Evolutionary conservation across 2,888 invertebrate species (phyloP).

Genomic region (Ypsolopha sequella): DNA sequence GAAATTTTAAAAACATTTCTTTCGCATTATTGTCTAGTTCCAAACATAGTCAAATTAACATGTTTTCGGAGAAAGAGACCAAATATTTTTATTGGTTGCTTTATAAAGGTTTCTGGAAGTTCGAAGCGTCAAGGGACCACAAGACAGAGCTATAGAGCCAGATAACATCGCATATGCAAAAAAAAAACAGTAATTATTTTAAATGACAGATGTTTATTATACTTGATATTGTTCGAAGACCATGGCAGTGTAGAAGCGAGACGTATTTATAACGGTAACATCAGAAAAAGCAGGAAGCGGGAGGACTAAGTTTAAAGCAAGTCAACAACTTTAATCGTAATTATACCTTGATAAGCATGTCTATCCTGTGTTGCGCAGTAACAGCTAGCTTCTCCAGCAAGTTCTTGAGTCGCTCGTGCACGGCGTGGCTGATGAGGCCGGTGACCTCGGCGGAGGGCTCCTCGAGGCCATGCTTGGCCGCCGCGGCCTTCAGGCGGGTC

Average conservation of each 20-base stretch:
- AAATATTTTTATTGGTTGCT: too few relatives aligned
- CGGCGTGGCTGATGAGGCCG: constrained; percentile 91
- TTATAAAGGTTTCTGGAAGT: too few relatives aligned
- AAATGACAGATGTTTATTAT: background rate
- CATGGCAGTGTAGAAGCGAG: background rate
- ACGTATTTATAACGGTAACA: too few relatives aligned
- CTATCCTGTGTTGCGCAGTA: constrained; percentile 95
- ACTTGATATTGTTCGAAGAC: background rate
- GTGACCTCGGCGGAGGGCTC: constrained; percentile 91
- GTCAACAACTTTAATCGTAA: background rate
- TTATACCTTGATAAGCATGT: constrained; percentile 83
- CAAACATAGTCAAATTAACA: too few relatives aligned
- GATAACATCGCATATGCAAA: background rate
- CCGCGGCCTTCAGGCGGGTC: constrained; percentile 80
- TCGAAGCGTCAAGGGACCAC: too few relatives aligned
- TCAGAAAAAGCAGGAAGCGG: too few relatives aligned
- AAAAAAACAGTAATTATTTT: background rate
- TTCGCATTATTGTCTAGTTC: too few relatives aligned
- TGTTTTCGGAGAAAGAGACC: too few relatives aligned
- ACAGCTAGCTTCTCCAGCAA: constrained; percentile 91
- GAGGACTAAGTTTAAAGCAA: background rate
- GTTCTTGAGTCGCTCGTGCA: constrained; percentile 93
- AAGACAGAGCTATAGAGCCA: too few relatives aligned
- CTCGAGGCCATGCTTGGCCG: constrained; percentile 83
- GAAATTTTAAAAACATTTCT: too few relatives aligned